Conservation (phyloP, 2,888 invertebrate genomes). For the Epinotia demarniana region DNA sequence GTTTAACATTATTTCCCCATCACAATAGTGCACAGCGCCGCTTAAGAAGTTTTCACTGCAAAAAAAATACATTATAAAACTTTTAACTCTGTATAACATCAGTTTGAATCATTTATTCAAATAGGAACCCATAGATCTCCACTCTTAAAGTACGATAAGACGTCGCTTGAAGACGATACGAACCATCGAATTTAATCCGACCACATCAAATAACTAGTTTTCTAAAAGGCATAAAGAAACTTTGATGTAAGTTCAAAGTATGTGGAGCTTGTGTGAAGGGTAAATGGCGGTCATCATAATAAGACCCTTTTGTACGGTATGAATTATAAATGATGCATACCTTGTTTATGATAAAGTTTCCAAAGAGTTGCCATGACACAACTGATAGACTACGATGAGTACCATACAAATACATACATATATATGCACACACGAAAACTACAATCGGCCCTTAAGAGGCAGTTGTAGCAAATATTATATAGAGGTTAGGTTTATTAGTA, state of each 20-base stretch:
- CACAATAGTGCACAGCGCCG: too few species aligned
- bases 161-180: background rate
- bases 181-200: background rate
- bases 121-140: too few species aligned
- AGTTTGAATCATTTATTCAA: too few species aligned
- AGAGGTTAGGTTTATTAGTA: too few species aligned
- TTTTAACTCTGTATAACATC: too few species aligned
- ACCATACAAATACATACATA: background rate
- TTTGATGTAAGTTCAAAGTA: background rate
- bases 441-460: too few species aligned
- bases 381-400: background rate
- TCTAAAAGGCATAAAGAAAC: slow-evolving; percentile 2
- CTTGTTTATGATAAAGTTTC: background rate
- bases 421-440: too few species aligned
- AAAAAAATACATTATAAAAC: too few species aligned
- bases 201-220: background rate
- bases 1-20: too few species aligned
- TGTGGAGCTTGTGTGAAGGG: background rate
- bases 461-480: too few species aligned
- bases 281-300: slow-evolving; percentile 14
- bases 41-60: too few species aligned
- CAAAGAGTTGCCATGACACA: background rate
- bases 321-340: slow-evolving; percentile 29
- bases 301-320: slow-evolving; percentile 27
- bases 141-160: too few species aligned